Conservation (phyloP, 2,113 vertebrate genomes). For the Echinops telfairi region DNA sequence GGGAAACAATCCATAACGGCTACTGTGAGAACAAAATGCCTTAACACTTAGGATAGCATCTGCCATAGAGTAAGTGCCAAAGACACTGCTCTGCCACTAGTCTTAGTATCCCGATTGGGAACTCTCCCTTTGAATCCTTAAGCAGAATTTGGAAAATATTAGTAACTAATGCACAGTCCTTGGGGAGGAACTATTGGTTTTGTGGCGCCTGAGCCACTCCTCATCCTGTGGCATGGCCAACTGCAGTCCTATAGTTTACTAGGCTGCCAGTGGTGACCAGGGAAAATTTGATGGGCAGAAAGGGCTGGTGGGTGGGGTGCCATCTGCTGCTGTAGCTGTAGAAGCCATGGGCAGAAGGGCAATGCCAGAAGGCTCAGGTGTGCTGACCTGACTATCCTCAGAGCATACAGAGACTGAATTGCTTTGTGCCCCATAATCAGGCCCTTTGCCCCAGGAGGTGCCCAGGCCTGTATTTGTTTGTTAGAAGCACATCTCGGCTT, state of each 20-base stretch:
- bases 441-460: conserved; percentile 63
- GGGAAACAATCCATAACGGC: background rate
- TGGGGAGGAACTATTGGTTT: background rate
- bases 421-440: conserved; percentile 71
- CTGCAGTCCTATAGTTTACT: background rate
- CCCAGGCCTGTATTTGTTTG: conserved; percentile 71
- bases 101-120: rapidly evolving
- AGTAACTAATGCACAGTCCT: background rate
- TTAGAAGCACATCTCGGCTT: conserved; percentile 62
- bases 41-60: no score
- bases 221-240: background rate
- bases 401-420: conserved; percentile 56
- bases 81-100: background rate
- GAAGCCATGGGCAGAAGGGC: background rate
- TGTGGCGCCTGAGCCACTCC: background rate
- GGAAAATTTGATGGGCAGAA: conserved; percentile 47
- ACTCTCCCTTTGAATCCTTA: background rate
- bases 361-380: conserved; percentile 7
- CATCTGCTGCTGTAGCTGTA: background rate
- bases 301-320: conserved; percentile 40
- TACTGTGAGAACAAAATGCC: background rate
- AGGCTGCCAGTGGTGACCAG: background rate
- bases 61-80: background rate
- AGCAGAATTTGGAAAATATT: background rate
- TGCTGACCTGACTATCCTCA: background rate